Conservation (phyloP, 2,797 vertebrate genomes). For the Oreortyx pictus region DNA sequence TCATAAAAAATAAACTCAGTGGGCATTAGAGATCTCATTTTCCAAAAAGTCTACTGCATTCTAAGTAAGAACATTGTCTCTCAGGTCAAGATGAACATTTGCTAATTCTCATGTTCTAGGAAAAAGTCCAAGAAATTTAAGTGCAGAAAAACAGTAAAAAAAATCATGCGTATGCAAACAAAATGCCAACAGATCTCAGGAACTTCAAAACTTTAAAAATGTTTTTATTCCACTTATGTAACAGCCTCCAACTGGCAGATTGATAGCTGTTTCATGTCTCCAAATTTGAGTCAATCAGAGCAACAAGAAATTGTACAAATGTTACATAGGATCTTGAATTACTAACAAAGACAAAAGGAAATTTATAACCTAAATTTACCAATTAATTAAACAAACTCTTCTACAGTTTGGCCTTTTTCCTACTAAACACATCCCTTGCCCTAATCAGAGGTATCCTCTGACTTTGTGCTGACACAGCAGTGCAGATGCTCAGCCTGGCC, state of each 20-base stretch:
- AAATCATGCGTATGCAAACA: not conserved
- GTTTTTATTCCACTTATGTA: not conserved
- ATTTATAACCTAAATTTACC: not conserved
- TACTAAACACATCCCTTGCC: too few species aligned
- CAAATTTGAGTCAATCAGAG: not conserved
- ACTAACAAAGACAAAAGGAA: not conserved
- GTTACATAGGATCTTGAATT: not conserved
- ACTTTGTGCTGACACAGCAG: rapidly evolving
- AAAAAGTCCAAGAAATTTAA: not conserved
- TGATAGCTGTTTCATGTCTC: not conserved
- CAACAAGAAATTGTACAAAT: not conserved
- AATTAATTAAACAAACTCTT: not conserved
- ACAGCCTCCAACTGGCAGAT: not conserved
- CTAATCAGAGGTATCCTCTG: not conserved
- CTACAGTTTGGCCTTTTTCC: not conserved
- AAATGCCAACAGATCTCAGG: not conserved
- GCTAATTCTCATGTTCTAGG: not conserved
- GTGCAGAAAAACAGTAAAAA: not conserved
- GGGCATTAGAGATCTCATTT: not conserved
- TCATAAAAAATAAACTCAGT: not conserved
- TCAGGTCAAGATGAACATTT: not conserved
- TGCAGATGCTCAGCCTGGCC: not conserved
- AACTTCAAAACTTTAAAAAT: not conserved
- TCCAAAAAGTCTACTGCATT: not conserved
- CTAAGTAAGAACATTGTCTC: not conserved